Base-by-base conservation (phyloP, 1,140 invertebrate species). In the Nomia melanderi region DNA sequence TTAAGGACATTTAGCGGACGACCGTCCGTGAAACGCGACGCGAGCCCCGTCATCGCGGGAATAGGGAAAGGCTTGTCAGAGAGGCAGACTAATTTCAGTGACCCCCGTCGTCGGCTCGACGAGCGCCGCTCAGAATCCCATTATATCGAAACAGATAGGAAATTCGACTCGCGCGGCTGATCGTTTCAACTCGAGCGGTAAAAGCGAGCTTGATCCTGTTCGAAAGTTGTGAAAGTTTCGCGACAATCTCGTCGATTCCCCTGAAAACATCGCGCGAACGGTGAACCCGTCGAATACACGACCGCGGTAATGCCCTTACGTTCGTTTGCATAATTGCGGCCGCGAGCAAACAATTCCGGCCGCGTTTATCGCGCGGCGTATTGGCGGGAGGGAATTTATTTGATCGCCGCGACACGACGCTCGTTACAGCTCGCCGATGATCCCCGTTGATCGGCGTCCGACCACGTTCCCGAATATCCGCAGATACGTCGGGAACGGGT, bases 1-100 rank as follows among this genome's bases (percentile, higher is more conserved):
- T 83, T 83, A 73, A 74, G 59, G 33, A 57, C 66, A 29, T 36
- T 75, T 78, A 73, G 25, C n/a, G 25, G 69, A 73, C 69, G 76
- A 78, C 69, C 44, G 47, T 73, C 39, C 59, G 23, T 39, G 69
- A 59, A 63, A 47, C 67, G 23, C 17, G 64, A 59, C 65, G 65
- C 54, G 65, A 23, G n/a, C n/a, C n/a, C n/a, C 59, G 69, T 76
- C 69, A 76, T 31, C 64, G 23, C 54, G 54, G 41, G 7, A 17
- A 59, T n/a, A n/a, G 31, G 54, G n/a, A 59, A 50, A 39, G 64
- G 54, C 41, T 60, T 27, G 36, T 17, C 41, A 29, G 3, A n/a
- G 20, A 6, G 25, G n/a, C 1, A 50, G 36, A 39, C 41, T 50
- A 60, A 69, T 76, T 69, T 60, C 59, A 69, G 65, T 59, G 47